Percentiles rank a stretch among this genome's conserved stretches.
Evolutionary conservation across 2,888 invertebrate genomes (phyloP).

Genomic region (Drosophila nr. perissopoda): DNA sequence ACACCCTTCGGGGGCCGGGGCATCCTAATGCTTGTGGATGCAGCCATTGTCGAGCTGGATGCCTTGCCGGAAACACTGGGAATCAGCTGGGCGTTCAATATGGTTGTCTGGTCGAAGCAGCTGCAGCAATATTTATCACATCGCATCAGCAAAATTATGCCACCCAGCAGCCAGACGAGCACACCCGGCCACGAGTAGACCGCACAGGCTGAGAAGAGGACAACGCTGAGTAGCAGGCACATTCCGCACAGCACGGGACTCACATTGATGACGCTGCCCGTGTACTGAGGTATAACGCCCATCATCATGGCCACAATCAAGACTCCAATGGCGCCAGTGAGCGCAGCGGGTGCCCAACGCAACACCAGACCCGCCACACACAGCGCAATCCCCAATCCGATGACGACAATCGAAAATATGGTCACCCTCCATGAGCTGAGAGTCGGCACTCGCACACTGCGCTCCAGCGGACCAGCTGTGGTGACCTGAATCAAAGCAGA

Average conservation of each 20-base stretch:
- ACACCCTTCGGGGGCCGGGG: constrained; percentile 81
- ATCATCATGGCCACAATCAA: constrained; percentile 83
- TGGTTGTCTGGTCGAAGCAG: constrained; percentile 82
- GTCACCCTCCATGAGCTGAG: constrained; percentile 83
- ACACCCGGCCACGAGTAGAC: constrained; percentile 84
- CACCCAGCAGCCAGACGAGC: constrained; percentile 82
- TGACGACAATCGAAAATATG: constrained; percentile 81
- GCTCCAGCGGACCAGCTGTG: constrained; percentile 84
- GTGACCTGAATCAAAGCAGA: constrained; percentile 76
- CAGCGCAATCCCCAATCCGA: constrained; percentile 79
- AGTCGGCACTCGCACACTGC: constrained; percentile 83
- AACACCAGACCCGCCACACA: constrained; percentile 78
- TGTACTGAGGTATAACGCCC: constrained; percentile 84
- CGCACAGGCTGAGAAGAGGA: constrained; percentile 81
- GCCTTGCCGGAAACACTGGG: constrained; percentile 83
- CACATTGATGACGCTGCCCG: constrained; percentile 81
- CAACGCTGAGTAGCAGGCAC: constrained; percentile 75
- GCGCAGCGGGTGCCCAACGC: constrained; percentile 77
- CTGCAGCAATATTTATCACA: constrained; percentile 84
- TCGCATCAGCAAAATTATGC: constrained; percentile 80
- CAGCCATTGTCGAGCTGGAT: constrained; percentile 46
- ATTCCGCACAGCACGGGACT: constrained; percentile 82
- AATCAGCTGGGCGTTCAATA: constrained; percentile 80
- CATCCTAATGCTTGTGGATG: constrained; percentile 82
- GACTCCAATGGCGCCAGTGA: constrained; percentile 81